Percentiles rank a stretch among this genome's conserved stretches.
Evolutionary conservation across 2,113 vertebrate genomes (phyloP).

Genomic region (Mugil cephalus): DNA sequence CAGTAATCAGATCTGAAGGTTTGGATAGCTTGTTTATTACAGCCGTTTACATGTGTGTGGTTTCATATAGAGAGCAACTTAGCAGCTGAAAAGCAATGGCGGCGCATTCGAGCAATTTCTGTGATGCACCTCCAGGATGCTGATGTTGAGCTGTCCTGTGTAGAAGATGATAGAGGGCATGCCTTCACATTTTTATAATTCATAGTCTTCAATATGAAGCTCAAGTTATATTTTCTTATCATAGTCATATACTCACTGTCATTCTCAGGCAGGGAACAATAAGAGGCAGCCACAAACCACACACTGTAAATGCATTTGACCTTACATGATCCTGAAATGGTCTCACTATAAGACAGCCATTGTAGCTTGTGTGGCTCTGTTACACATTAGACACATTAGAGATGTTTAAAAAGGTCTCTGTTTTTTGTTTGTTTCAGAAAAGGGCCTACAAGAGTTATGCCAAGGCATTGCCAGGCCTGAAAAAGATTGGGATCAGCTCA

Average conservation of each 20-base stretch:
- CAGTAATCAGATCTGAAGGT: not conserved
- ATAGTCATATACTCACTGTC: not conserved
- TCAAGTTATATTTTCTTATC: not conserved
- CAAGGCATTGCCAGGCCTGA: conserved; percentile 93
- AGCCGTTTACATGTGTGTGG: not conserved
- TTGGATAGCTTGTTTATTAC: not conserved
- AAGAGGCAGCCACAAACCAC: not conserved
- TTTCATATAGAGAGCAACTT: not conserved
- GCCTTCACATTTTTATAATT: not conserved
- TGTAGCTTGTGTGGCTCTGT: not conserved
- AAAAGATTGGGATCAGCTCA: conserved; percentile 96
- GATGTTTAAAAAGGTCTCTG: not conserved
- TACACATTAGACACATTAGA: not conserved
- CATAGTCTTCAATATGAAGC: not conserved
- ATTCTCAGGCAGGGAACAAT: not conserved
- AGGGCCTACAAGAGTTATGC: conserved; percentile 98
- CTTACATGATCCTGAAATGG: not conserved
- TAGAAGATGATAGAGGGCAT: not conserved
- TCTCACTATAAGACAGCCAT: not conserved
- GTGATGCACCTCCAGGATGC: conserved; percentile 69
- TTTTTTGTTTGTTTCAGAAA: conserved; percentile 86
- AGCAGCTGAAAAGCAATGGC: conserved; percentile 70
- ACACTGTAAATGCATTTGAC: conserved; percentile 10
- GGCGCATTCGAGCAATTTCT: conserved; percentile 87
- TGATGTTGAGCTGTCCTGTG: conserved; percentile 54